These are phyloP conservation scores for Epinephelus malabaricus DNA, from an alignment of 2,797 vertebrate species.

Conservation along the genomic window DNA sequence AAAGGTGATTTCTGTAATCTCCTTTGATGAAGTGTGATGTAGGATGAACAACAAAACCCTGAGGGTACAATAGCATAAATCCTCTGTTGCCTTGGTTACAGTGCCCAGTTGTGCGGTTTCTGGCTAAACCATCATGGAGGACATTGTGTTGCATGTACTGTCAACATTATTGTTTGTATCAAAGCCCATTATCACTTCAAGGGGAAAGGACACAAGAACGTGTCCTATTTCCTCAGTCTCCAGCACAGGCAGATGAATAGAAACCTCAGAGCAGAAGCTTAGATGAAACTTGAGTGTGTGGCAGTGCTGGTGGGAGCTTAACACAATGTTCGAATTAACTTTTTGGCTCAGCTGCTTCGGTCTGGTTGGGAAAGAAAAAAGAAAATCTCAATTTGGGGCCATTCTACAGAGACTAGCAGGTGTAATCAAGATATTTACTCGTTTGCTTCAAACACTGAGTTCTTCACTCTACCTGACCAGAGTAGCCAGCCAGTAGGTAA, in stretches of 20 bases:
- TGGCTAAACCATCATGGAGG: constrained; percentile 7
- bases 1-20: constrained; percentile 36
- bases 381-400: not conserved
- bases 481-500: too few species aligned
- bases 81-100: not conserved
- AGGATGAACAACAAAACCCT: constrained; percentile 29
- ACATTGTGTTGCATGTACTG: constrained; percentile 14
- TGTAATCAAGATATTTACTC: too few species aligned
- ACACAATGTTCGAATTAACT: not conserved
- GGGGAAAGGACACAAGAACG: constrained; percentile 8
- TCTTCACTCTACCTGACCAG: too few species aligned
- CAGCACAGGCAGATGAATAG: not conserved
- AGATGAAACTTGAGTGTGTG: constrained; percentile 22
- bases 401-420: not conserved
- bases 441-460: too few species aligned
- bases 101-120: constrained; percentile 2
- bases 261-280: constrained; percentile 11
- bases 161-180: constrained; percentile 26
- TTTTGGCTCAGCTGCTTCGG: not conserved
- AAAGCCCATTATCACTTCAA: constrained; percentile 5
- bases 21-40: constrained; percentile 31
- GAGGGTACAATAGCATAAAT: constrained; percentile 26
- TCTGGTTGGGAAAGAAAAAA: not conserved
- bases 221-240: not conserved
- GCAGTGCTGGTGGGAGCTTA: constrained; percentile 14